Evolutionary conservation across 2,797 vertebrate genomes (phyloP).

Genomic region (Rhodeus uyekii): DNA sequence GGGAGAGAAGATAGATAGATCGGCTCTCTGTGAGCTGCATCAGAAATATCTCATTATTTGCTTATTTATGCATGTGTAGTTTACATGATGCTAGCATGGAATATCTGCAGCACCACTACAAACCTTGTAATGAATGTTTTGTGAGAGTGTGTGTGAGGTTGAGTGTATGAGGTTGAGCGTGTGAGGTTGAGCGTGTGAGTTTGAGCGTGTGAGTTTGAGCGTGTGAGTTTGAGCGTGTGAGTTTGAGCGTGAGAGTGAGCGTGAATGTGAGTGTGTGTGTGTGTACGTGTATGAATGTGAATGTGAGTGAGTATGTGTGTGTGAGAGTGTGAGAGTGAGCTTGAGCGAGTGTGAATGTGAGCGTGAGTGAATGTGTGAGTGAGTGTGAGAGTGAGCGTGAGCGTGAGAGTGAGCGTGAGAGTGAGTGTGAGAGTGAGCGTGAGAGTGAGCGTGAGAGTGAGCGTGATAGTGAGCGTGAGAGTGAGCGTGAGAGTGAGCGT

Average conservation of each 20-base stretch:
- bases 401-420: too few species aligned
- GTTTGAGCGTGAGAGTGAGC: too few species aligned
- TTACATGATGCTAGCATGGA: constrained; percentile 1
- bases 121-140: background rate
- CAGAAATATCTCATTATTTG: constrained; percentile 44
- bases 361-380: background rate
- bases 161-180: too few species aligned
- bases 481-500: fast-evolving
- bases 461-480: fast-evolving
- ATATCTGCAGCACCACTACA: background rate
- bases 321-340: background rate
- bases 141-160: background rate
- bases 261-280: too few species aligned
- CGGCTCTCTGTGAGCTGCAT: constrained; percentile 61
- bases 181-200: fast-evolving
- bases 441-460: background rate
- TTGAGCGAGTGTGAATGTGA: background rate
- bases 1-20: constrained; percentile 71
- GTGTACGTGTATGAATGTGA: background rate
- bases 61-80: constrained; percentile 37
- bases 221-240: background rate
- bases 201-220: background rate
- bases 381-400: background rate
- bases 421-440: too few species aligned
- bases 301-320: background rate